Base-by-base conservation (phyloP, 2,888 invertebrate species). In the Kryphioiulus occultus region DNA sequence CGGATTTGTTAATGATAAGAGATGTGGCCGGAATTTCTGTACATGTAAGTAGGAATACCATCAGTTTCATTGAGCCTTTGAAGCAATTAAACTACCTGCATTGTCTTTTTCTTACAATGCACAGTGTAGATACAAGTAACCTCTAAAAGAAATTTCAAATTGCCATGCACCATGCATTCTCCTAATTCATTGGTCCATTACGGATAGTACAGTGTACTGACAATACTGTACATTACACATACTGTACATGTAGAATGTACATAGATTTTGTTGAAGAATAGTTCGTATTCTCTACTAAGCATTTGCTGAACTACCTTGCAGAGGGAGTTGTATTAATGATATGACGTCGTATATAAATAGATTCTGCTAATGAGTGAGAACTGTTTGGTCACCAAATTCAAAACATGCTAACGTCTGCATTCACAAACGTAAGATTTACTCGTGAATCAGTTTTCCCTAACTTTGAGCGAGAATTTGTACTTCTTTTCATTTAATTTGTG, bases 401-500 rank as follows among this genome's bases (percentile, higher is more conserved):
- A 39, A 3, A 39, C 39, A 68, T 68, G 78, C 78, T 30, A 30
- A 4, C 30, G 30, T 30, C 9, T 15, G 10, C 30, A 30, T 44
- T 12, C 44, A 12, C 30, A 30, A 10, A 78, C 26, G 44, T 78
- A 30, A 30, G 30, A 68, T 26, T 2, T 68, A 30, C 78, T n/a
- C n/a, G 78, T 78, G 15, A 15, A 30, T 78, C n/a, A 3, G 30
- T n/a, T 78, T 85, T 85, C 19, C 19, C 39, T 42, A 85, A 39
- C 26, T 85, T 42, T 12, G 19, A n/a, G 85, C n/a, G n/a, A n/a
- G 7, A 39, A 39, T 17, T 39, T 39, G 19, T 84, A n/a, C 22
- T 35, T 12, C 42, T 22, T 84, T 35, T 85, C 39, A 35, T n/a
- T 39, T 39, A 85, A 85, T 85, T 85, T 85, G 39, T 85, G 85